Base-by-base conservation (phyloP, 2,888 invertebrate species). In the Pristionchus exspectatus region DNA sequence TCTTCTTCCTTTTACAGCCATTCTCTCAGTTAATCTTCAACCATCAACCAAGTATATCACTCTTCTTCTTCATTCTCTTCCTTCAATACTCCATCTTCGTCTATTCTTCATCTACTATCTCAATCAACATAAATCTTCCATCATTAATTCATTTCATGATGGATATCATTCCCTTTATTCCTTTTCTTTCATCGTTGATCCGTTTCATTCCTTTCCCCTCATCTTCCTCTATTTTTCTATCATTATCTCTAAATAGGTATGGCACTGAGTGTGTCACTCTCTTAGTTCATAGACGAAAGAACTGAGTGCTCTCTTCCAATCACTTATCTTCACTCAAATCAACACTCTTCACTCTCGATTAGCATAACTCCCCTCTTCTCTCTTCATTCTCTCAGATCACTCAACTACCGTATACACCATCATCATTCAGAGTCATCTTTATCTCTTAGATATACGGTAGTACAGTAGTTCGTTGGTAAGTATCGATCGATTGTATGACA, bases 361-460 rank as follows among this genome's bases (percentile, higher is more conserved):
- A 83, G 83, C 83, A 83, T 83, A 83, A 83, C 83, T 27, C 83
- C 54, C 54, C 83, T 16, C 83, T 83, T 27, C 27, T n/a, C 44
- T 50, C 83, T 83, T 56, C 10, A 30, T 21, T 44, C 77, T 14
- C 38, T 74, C 74, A 74, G 77, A 44, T 38, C 77, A 44, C 38
- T 77, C 44, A 44, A 16, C 38, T 44, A 77, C 38, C 38, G 38
- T 77, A 77, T 44, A 21, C 24, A 7, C 30, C 1, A 4, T 21
- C 63, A n/a, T 63, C n/a, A 63, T n/a, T 63, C 24, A 63, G 63
- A 63, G 63, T 63, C 10, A 24, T 63, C 18, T 59, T 59, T 12
- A 30, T 30, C 38, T 44, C 21, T 77, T 24, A 44, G 24, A 44
- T 21, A 44, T 44, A 24, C 44, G 18, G 24, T 74, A 74, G 74